Conservation (phyloP, 2,888 invertebrate species). For the Apamea sordens region DNA sequence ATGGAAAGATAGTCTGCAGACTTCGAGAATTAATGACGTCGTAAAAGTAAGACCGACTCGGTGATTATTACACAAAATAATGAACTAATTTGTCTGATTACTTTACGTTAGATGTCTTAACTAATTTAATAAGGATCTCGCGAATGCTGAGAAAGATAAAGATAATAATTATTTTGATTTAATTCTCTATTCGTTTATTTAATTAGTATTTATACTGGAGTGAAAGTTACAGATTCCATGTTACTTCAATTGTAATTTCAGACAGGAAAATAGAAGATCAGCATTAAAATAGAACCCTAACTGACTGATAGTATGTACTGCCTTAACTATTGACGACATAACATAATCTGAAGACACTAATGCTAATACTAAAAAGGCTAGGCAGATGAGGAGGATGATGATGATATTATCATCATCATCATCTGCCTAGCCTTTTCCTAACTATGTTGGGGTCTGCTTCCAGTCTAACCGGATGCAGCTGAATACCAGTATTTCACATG, state of each 20-base stretch:
- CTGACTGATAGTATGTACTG: neutral
- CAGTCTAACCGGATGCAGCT: too few relatives aligned
- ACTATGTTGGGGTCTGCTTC: too few relatives aligned
- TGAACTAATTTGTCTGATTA: conserved; percentile 67
- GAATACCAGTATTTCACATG: too few relatives aligned
- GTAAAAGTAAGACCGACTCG: conserved; percentile 67
- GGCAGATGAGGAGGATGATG: too few relatives aligned
- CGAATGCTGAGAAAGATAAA: conserved; percentile 31
- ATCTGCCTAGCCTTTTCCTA: too few relatives aligned
- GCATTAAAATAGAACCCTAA: neutral
- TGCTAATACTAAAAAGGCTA: too few relatives aligned
- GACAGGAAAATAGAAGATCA: neutral
- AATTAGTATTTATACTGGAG: conserved; percentile 13
- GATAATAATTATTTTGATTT: conserved; percentile 43
- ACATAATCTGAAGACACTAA: neutral
- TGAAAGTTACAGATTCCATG: neutral
- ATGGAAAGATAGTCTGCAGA: conserved; percentile 66
- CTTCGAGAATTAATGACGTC: conserved; percentile 69
- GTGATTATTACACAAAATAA: conserved; percentile 70
- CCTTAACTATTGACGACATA: neutral
- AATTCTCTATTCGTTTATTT: conserved; percentile 23
- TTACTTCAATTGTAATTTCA: neutral
- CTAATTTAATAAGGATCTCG: conserved; percentile 41
- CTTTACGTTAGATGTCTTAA: conserved; percentile 52
- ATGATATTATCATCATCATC: too few relatives aligned